Evolutionary conservation across 2,888 invertebrate genomes (phyloP).

Genomic region (Nymphalis urticae): DNA sequence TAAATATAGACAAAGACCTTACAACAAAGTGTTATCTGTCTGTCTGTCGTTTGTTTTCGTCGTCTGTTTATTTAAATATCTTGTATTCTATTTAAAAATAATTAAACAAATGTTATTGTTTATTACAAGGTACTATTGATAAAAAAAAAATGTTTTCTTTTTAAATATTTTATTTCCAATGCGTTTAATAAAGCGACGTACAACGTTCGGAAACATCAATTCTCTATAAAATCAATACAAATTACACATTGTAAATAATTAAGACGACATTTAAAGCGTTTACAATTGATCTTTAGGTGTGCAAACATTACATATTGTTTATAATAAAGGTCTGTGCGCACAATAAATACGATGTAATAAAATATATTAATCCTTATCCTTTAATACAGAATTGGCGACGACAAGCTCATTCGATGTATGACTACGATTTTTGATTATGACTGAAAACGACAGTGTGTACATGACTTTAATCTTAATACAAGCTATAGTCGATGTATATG

Average conservation of each 20-base stretch:
- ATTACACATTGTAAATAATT: constrained; percentile 70
- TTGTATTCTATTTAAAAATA: too few species aligned
- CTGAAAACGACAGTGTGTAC: too few species aligned
- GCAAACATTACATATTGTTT: constrained; percentile 36
- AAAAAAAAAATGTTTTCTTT: not conserved
- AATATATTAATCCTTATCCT: not conserved
- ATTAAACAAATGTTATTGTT: not conserved
- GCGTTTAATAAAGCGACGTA: constrained; percentile 77
- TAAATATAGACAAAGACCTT: too few species aligned
- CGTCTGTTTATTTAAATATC: too few species aligned
- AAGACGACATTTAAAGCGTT: constrained; percentile 77
- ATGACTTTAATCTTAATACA: too few species aligned
- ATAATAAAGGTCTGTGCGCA: constrained; percentile 20
- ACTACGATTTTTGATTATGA: too few species aligned
- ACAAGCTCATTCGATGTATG: constrained; percentile 3
- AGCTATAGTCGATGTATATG: too few species aligned
- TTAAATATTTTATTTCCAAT: constrained; percentile 45
- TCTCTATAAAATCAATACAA: constrained; percentile 67
- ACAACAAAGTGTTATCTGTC: too few species aligned
- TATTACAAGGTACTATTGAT: not conserved
- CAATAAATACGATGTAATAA: constrained; percentile 1
- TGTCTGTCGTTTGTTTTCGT: too few species aligned
- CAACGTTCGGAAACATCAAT: constrained; percentile 76
- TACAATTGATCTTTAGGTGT: constrained; percentile 74
- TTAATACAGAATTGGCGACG: not conserved